Base-by-base conservation (phyloP, 1,140 invertebrate genomes). In the Aphis gossypii region DNA sequence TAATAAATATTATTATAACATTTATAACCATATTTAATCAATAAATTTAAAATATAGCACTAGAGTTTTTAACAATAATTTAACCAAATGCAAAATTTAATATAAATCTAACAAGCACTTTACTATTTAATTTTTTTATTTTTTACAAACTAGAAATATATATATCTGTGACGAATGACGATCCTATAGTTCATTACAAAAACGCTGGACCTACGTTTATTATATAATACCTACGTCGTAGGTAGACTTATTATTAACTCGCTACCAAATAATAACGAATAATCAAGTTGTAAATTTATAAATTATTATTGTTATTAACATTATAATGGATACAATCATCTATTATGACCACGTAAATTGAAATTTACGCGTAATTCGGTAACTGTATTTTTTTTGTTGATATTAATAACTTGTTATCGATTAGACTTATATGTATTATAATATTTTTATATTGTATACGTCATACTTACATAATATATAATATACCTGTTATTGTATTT, bases 331-430 rank as follows among this genome's bases (percentile, higher is more conserved):
- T 60, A 3, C 25, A 56, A 25, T 14, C 56, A 14, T 60, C 56
- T 60, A 14, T 60, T 60, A 60, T 30, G 11, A 8, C 11, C 25
- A 6, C 11, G 60, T 68, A 30, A n/a, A 68, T 68, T 68, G 11
- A 68, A 38, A 38, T 41, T 9, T 83, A 83, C 3, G 83, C 83
- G 83, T 86, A 86, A 86, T 86, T 86, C 83, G 21, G 83, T 9
- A 44, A 86, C 25, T 44, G 25, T 5, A 68, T 30, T 68, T 68
- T 46, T 38, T 84, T 44, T 9, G 11, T 44, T 44, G 8, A 44
- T 86, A 30, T 86, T 86, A 86, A 84, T 84, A 41, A 84, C 83
- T 84, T 2, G 83, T 84, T 44, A 84, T 84, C 38, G 38, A 41
- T 14, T 68, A 30, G 30, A 68, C 60, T 25, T 30, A 41, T 41